A percentile compares a stretch with the other conserved stretches of the same genome.
Conservation (phyloP, 2,113 vertebrate genomes). For the Silurus meridionalis region DNA sequence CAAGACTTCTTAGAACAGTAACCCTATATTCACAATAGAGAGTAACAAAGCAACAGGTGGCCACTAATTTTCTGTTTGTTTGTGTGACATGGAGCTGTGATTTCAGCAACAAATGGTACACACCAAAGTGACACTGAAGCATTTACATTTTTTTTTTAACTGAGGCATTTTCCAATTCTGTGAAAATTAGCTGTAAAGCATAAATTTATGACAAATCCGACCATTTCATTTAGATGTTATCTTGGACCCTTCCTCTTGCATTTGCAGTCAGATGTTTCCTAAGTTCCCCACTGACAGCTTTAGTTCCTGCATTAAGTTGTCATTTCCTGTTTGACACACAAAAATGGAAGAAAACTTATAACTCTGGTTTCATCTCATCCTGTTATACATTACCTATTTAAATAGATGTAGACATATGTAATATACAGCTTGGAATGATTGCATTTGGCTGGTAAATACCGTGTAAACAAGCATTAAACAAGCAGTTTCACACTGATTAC, state of each 20-base stretch:
- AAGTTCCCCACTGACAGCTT: not conserved
- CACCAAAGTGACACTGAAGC: not conserved
- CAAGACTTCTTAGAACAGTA: not conserved
- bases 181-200: not conserved
- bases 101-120: not conserved
- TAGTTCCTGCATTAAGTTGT: not conserved
- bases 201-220: not conserved
- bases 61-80: not conserved
- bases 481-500: not conserved
- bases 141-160: not conserved
- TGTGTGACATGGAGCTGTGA: not conserved
- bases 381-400: not conserved
- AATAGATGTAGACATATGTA: not conserved
- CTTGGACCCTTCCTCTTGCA: not conserved
- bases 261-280: not conserved
- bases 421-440: not conserved
- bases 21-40: no score
- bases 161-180: not conserved
- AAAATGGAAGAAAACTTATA: not conserved
- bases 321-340: not conserved
- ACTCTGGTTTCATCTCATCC: not conserved
- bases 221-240: not conserved
- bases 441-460: not conserved
- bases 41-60: not conserved
- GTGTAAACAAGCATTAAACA: not conserved